phyloP scores from a whole-genome alignment of 2,888 invertebrate genomes.

The Scaptomyza cyrtandrae region DNA sequence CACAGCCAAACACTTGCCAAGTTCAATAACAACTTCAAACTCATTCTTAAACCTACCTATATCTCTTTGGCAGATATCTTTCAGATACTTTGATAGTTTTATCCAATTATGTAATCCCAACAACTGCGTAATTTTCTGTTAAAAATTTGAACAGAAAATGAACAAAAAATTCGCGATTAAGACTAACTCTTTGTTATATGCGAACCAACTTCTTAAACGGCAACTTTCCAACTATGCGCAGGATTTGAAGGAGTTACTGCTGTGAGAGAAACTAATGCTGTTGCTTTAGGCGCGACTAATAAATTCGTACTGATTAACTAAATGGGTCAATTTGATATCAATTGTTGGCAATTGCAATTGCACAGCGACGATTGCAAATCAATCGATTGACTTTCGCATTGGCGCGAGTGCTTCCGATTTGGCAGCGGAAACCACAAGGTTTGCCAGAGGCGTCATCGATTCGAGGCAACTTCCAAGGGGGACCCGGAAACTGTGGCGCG shows the following conservation, averaged over 20 bases:
- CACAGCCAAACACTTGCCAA: constrained; percentile 22
- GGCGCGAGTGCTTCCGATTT: constrained; percentile 59
- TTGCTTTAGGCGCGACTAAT: constrained; percentile 74
- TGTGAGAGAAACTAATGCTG: constrained; percentile 56
- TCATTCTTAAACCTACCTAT: constrained; percentile 32
- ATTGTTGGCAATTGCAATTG: constrained; percentile 49
- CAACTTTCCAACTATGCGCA: constrained; percentile 21
- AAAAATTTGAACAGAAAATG: constrained; percentile 21
- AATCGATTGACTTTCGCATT: constrained; percentile 66
- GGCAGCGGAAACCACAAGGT: constrained; percentile 57
- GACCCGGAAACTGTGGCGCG: not conserved
- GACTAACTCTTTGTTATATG: constrained; percentile 6
- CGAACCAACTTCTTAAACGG: constrained; percentile 54
- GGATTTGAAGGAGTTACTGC: constrained; percentile 41
- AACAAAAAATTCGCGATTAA: constrained; percentile 2
- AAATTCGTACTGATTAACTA: constrained; percentile 78
- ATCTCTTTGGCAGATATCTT: constrained; percentile 11
- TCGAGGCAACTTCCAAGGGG: constrained; percentile 57
- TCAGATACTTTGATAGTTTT: constrained; percentile 3
- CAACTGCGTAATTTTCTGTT: constrained; percentile 70
- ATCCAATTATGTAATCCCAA: constrained; percentile 63
- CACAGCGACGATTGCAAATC: constrained; percentile 47
- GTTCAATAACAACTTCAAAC: constrained; percentile 4
- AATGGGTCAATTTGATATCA: constrained; percentile 80
- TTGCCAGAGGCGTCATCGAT: constrained; percentile 47